Conservation (phyloP, 2,888 invertebrate species). For the Eubasilissa splendida region DNA sequence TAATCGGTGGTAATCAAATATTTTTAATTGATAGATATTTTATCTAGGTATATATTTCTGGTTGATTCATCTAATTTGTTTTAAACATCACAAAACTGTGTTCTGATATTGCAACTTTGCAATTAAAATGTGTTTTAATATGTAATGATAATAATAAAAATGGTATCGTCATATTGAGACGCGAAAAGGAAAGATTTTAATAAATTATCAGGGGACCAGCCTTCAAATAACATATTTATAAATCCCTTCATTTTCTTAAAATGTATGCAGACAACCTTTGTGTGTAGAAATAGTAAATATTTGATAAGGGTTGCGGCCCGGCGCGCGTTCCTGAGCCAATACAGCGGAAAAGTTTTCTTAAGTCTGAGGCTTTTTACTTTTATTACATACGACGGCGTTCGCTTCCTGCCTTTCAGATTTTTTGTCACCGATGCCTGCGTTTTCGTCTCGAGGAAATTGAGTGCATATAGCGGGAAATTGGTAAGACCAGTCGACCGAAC, state of each 20-base stretch:
- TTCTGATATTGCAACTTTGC: no score
- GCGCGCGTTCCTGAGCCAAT: conserved; percentile 36
- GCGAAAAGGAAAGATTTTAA: conserved; percentile 2
- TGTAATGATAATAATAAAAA: no score
- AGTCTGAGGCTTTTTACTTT: conserved; percentile 44
- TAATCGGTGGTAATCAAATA: no score
- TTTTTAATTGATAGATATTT: no score
- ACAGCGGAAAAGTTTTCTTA: conserved; percentile 33
- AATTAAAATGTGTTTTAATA: no score
- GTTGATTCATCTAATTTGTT: no score
- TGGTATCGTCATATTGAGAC: not conserved
- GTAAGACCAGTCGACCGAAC: conserved; percentile 45
- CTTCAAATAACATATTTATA: conserved; percentile 17
- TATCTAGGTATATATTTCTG: no score
- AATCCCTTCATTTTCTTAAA: conserved; percentile 16
- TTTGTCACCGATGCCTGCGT: conserved; percentile 43
- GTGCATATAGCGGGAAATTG: conserved; percentile 57
- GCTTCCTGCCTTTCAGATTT: conserved; percentile 27
- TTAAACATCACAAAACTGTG: no score
- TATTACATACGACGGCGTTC: conserved; percentile 18
- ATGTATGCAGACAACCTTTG: conserved; percentile 27
- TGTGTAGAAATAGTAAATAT: conserved; percentile 27
- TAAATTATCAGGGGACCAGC: conserved; percentile 18
- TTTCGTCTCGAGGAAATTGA: conserved; percentile 51
- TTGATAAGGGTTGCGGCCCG: conserved; percentile 20